phyloP scores from a whole-genome alignment of 2,113 vertebrate genomes.

The Steatornis caripensis region DNA sequence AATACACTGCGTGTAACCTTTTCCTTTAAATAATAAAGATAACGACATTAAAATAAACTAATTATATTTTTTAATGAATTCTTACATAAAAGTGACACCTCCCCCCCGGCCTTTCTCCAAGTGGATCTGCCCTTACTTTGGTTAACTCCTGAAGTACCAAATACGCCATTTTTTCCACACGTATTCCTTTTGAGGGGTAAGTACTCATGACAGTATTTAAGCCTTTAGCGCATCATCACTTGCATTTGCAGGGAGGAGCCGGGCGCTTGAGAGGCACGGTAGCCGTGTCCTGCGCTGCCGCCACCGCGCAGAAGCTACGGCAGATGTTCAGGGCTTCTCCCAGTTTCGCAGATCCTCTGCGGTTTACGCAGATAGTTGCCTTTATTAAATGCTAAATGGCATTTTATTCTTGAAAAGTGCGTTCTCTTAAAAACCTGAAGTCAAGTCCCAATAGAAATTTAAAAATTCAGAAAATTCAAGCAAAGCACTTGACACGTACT shows the following conservation, averaged over 20 bases:
- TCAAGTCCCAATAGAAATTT: not conserved
- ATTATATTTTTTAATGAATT: conserved; percentile 25
- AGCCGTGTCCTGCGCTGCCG: not conserved
- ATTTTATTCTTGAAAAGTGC: not conserved
- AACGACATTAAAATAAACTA: conserved; percentile 45
- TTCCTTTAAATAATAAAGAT: conserved; percentile 62
- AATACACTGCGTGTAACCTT: conserved; percentile 55
- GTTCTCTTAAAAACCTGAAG: not conserved
- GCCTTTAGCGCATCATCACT: not conserved
- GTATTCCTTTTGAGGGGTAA: not conserved
- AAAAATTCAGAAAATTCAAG: not conserved
- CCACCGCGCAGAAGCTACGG: not conserved
- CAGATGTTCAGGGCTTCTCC: conserved; percentile 14
- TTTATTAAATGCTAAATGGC: conserved; percentile 14
- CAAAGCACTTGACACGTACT: not conserved
- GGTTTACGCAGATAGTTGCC: not conserved
- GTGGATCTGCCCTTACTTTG: conserved; percentile 38
- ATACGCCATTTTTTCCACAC: not conserved
- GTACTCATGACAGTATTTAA: not conserved
- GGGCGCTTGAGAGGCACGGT: not conserved
- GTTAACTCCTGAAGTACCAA: conserved; percentile 51
- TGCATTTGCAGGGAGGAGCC: not conserved
- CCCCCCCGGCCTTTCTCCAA: not conserved
- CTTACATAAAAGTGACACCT: not conserved
- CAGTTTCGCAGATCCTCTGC: not conserved